Conservation (phyloP, 1,140 invertebrate genomes). For the Bombus superbus region DNA sequence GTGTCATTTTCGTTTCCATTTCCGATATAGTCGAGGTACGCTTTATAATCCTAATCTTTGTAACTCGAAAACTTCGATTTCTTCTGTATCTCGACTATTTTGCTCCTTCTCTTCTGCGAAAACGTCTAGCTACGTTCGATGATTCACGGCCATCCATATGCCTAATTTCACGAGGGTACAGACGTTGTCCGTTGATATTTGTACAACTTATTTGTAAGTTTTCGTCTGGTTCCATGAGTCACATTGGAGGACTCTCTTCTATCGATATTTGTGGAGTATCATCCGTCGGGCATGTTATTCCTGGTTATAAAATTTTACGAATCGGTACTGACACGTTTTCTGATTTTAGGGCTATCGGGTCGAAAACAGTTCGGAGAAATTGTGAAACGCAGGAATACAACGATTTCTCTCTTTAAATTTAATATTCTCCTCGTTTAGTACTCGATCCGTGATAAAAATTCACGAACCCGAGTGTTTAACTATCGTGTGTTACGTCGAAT, state of each 20-base stretch:
- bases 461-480: no score
- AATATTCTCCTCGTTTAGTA: no score
- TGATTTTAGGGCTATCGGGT: background rate
- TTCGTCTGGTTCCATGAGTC: background rate
- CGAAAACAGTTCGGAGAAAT: background rate
- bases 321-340: background rate
- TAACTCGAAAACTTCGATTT: no score
- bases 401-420: background rate
- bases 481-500: background rate
- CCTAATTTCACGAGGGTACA: background rate
- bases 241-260: background rate
- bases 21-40: no score
- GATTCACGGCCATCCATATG: background rate
- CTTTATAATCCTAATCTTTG: no score
- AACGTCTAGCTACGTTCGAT: no score
- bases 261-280: background rate
- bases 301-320: background rate
- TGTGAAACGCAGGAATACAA: background rate
- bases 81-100: no score
- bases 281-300: background rate
- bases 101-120: background rate
- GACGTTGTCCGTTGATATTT: background rate
- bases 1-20: no score
- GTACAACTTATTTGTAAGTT: conserved; percentile 8
- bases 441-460: no score